Evolutionary conservation across 2,797 vertebrate species (phyloP).

Genomic region (Hydrocynus forskahlii): DNA sequence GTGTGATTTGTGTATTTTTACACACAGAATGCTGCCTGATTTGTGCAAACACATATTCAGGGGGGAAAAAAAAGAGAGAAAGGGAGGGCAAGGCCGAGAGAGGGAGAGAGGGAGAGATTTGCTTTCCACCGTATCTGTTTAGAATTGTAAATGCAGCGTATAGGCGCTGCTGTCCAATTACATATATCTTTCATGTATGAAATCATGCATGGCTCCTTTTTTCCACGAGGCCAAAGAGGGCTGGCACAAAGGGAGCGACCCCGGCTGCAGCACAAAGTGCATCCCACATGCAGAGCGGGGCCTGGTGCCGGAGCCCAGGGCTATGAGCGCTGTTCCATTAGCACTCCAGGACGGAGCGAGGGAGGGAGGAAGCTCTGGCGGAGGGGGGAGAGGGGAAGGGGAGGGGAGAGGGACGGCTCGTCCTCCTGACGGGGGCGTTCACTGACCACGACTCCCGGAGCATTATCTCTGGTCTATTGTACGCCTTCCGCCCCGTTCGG

Average conservation of each 20-base stretch:
- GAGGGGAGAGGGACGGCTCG: conserved; percentile 4
- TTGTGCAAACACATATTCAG: conserved; percentile 72
- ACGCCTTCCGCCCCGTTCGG: conserved; percentile 68
- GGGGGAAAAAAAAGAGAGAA: conserved; percentile 54
- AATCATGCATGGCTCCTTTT: conserved; percentile 79
- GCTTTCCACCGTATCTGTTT: conserved; percentile 74
- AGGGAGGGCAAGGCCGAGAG: conserved; percentile 44
- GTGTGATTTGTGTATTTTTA: conserved; percentile 66
- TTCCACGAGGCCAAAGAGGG: conserved; percentile 70
- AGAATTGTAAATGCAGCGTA: conserved; percentile 82
- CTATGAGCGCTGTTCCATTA: conserved; percentile 77
- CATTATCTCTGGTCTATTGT: conserved; percentile 69
- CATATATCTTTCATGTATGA: conserved; percentile 86
- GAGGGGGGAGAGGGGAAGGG: conserved; percentile 50
- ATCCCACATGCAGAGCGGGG: conserved; percentile 80
- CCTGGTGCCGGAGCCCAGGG: conserved; percentile 76
- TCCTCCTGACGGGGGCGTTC: conserved; percentile 67
- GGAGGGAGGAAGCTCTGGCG: conserved; percentile 51
- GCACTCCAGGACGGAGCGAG: conserved; percentile 68
- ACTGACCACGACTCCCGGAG: conserved; percentile 66
- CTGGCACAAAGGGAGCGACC: conserved; percentile 78
- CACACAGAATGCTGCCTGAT: conserved; percentile 66
- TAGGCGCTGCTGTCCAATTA: conserved; percentile 82
- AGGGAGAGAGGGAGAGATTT: conserved; percentile 59
- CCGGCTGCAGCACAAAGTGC: conserved; percentile 71